These are phyloP conservation scores for Anolis apletophallus DNA, from an alignment of 2,797 vertebrate genomes.

Conservation along the genomic window DNA sequence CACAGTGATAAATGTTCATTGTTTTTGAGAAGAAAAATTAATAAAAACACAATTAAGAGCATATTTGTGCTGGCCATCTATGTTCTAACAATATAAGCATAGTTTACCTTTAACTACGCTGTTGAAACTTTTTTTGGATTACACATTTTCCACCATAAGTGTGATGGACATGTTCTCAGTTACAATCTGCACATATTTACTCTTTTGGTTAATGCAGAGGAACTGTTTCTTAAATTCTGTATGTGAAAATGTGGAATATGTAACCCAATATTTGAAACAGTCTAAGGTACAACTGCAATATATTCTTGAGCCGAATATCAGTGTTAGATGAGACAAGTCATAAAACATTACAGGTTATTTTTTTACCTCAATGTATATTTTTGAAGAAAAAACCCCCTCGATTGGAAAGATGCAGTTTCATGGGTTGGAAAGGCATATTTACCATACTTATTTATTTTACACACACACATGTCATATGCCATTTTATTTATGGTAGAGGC, in stretches of 20 bases:
- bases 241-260: neutral
- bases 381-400: neutral
- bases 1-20: neutral
- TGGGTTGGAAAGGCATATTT: neutral
- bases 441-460: neutral
- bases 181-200: neutral
- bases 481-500: no score
- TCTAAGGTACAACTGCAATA: neutral
- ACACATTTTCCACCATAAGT: neutral
- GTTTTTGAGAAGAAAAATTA: constrained; percentile 11
- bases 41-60: neutral
- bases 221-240: neutral
- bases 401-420: neutral
- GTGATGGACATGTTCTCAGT: neutral
- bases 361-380: neutral
- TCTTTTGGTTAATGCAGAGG: neutral
- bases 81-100: neutral
- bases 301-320: neutral
- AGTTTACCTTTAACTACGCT: neutral
- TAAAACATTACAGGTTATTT: neutral
- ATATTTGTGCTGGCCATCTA: neutral
- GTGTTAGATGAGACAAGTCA: neutral
- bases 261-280: neutral
- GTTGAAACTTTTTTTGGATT: neutral
- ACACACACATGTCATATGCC: no score